Conservation (phyloP, 2,888 invertebrate species). For the Myopa tessellatipennis region DNA sequence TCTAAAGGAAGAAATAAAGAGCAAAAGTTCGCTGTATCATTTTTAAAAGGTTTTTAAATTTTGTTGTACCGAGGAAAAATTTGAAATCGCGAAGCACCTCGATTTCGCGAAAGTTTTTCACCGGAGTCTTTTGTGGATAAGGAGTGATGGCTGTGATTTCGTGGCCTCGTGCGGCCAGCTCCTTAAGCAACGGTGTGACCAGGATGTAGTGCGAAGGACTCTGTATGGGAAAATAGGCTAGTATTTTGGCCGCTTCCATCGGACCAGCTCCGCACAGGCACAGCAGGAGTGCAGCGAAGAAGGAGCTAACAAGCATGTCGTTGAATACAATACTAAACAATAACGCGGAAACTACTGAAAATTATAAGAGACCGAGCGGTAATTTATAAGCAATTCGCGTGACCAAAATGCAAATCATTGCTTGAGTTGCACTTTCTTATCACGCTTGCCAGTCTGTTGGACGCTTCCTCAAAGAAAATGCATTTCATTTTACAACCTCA, state of each 20-base stretch:
- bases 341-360: background rate
- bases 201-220: slow-evolving; percentile 51
- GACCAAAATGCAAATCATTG: background rate
- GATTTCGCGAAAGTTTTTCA: slow-evolving; percentile 56
- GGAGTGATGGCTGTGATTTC: slow-evolving; percentile 62
- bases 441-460: background rate
- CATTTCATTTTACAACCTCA: too few relatives aligned
- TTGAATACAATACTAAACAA: background rate
- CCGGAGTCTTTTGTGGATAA: slow-evolving; percentile 55
- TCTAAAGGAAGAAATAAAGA: slow-evolving; percentile 30
- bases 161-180: slow-evolving; percentile 63
- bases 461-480: too few relatives aligned
- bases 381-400: background rate
- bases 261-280: background rate
- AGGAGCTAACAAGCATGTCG: background rate
- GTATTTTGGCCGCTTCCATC: slow-evolving; percentile 36
- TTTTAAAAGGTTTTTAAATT: background rate
- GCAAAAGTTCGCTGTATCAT: background rate
- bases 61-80: background rate
- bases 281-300: background rate
- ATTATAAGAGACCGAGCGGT: background rate
- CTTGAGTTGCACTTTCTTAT: background rate
- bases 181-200: slow-evolving; percentile 59
- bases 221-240: slow-evolving; percentile 36
- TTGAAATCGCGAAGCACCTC: slow-evolving; percentile 39